Evolutionary conservation across 2,888 invertebrate species (phyloP), one percentile per base, ranked within the genome.

Genomic region (Callyntrura sp.): DNA sequence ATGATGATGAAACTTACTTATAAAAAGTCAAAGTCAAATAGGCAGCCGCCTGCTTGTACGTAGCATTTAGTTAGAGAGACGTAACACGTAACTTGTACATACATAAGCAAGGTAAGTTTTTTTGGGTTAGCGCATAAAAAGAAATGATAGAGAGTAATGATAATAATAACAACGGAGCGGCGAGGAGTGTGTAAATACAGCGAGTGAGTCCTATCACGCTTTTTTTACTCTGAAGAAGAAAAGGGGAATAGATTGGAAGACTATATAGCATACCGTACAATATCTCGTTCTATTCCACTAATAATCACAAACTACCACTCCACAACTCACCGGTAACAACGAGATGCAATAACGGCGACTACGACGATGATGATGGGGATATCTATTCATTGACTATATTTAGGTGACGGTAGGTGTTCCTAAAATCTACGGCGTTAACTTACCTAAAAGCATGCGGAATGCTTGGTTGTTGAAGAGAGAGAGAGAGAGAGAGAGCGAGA

Each of bases 351-450:
- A 35, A 35, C 35, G 35, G 35, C 35, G 35, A 35, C 35, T 2
- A 35, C 35, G 6, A 35, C 35, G 6, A 35, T 6, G 35, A 6
- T 35, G 35, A 35, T 35, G 35, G 23, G 20, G 28, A 51, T 68
- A 60, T 84, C 68, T 62, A 84, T 84, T 85, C 85, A 85, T 85
- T 85, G 73, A 73, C 85, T 85, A 85, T 85, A 85, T 85, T 85
- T 85, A 85, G 73, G 43, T 84, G 60, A 57, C 35, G 73, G 83
- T 85, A 73, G 73, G 60, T 70, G 85, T 84, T 57, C 79, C 57
- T 35, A 45, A 79, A 76, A 51, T 76, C 25, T 48, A 23, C 55
- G 68, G 35, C 35, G 35, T 35, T 35, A 35, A 35, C 35, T 35
- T 35, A 35, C 43, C 57, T 12, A 73, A 73, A 85, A 76, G 43